Evolutionary conservation across 1,140 invertebrate genomes (phyloP), one percentile per base, ranked within the genome.

Genomic region (Alviniconcha marisindica): DNA sequence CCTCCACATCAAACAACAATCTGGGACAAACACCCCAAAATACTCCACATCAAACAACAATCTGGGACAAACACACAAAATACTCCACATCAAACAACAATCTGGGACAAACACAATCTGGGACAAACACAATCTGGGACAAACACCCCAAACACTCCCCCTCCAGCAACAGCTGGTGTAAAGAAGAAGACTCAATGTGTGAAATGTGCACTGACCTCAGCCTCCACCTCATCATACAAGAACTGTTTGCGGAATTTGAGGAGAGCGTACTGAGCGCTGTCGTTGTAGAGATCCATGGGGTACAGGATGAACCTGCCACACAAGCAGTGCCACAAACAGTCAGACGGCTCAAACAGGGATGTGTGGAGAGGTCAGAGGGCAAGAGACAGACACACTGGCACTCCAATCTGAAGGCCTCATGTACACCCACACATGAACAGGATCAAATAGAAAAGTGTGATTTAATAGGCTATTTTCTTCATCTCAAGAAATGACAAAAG

Each of bases 191-290:
- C 5, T 12, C n/a, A n/a, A n/a, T n/a, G n/a, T 48, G 18, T 18
- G 24, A 38, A 71, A 28, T 69, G 36, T 21, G 36, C n/a, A 76
- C 84, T 78, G 51, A 91, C 90, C 89, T 92, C 91, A 73, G 91
- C 91, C 56, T 92, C 91, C 4, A 92, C 88, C 94, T 99, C 99
- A 93, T 99, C 99, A 93, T 99, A 99, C 0, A 99, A 95, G 93
- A 99, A 99, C 94, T 99, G 98, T 93, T 99, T 99, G 79, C 96
- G 95, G 94, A 99, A 99, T 87, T 98, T 97, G 10, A 97, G 98
- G 15, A 99, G 94, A 4, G 99, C 98, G 94, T 99, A 99, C 86
- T 98, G 96, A 0, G 98, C 99, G 86, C 97, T 97, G 93, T 99
- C 99, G 93, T 99, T 99, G 94, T 99, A 99, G 81, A 99, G 94